phyloP scores from a whole-genome alignment of 2,113 vertebrate genomes.

The Xyliphius kryptos region DNA sequence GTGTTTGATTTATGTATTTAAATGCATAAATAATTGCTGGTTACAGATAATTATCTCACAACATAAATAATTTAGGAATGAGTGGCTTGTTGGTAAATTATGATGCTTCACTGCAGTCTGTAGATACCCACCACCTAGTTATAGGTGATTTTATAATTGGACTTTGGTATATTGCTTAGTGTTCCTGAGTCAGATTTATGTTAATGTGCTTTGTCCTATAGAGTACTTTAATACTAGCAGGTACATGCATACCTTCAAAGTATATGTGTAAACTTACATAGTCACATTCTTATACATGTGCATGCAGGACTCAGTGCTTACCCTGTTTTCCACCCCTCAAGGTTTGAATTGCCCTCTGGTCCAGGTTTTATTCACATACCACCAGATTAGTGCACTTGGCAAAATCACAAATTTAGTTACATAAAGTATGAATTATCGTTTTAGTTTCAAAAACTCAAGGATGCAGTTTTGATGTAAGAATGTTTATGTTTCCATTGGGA shows the following conservation, averaged over 20 bases:
- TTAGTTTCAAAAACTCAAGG: background rate
- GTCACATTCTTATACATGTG: background rate
- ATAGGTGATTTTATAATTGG: background rate
- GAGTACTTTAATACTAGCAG: background rate
- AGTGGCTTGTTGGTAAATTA: too few species aligned
- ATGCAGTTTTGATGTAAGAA: background rate
- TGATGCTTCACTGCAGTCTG: too few species aligned
- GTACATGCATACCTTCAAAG: slow-evolving; percentile 6
- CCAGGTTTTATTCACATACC: background rate
- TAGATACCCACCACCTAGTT: background rate
- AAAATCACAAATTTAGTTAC: background rate
- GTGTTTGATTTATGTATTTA: background rate
- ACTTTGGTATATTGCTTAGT: too few species aligned
- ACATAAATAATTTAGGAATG: too few species aligned
- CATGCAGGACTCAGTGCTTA: slow-evolving; percentile 1
- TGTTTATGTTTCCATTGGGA: too few species aligned
- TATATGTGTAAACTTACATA: background rate
- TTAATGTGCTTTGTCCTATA: too few species aligned
- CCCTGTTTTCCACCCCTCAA: background rate
- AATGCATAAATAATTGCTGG: background rate
- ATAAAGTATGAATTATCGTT: background rate
- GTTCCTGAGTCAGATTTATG: too few species aligned
- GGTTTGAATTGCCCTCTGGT: background rate
- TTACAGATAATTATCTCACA: background rate
- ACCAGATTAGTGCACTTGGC: background rate